Conservation (phyloP, 2,888 invertebrate genomes). For the Sarcophaga variegata region DNA sequence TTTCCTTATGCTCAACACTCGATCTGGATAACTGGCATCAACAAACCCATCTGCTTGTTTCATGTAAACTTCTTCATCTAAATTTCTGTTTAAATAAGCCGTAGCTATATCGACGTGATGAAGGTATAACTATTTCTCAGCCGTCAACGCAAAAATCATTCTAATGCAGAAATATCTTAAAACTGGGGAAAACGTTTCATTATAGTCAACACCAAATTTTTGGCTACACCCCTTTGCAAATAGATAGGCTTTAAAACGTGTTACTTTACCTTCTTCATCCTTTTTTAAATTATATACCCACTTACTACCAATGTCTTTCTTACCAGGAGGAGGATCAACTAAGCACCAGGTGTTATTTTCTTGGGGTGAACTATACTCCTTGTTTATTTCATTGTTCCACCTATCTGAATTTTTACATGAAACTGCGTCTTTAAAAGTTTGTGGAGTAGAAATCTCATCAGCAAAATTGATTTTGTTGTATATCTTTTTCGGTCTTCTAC, state of each 20-base stretch:
- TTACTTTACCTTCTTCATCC: constrained; percentile 3
- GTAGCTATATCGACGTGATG: no score
- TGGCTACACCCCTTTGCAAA: neutral
- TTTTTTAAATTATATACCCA: constrained; percentile 65
- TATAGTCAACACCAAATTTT: no score
- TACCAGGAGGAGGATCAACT: neutral
- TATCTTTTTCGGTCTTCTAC: neutral
- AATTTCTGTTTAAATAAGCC: no score
- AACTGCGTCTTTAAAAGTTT: no score
- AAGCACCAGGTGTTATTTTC: neutral
- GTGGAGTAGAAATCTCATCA: neutral
- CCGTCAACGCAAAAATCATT: no score
- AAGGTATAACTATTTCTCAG: no score
- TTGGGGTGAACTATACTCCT: neutral
- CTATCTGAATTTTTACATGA: neutral
- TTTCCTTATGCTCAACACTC: no score
- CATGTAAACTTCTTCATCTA: no score
- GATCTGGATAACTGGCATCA: no score
- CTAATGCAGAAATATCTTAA: no score
- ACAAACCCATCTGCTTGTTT: no score
- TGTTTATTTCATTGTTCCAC: constrained; percentile 50
- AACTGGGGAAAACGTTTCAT: neutral
- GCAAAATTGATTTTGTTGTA: neutral
- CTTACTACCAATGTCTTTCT: constrained; percentile 5
- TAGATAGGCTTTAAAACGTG: constrained; percentile 11